Base-by-base conservation (phyloP, 1,140 invertebrate genomes). In the Physella acuta region DNA sequence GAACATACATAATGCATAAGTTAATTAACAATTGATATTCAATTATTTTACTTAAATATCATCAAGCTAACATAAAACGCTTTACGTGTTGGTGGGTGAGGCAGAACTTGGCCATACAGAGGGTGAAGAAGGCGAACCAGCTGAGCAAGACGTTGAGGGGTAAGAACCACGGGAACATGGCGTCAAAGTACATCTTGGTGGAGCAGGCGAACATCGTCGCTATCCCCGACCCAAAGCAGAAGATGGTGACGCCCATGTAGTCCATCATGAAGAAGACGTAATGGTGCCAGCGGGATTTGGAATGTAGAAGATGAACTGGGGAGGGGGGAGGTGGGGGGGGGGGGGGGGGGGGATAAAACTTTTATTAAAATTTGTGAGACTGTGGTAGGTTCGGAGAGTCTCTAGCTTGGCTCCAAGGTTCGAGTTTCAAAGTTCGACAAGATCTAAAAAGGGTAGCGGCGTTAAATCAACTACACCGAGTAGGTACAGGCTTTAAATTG, bases 241-340 rank as follows among this genome's bases (percentile, higher is more conserved):
- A 75, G 11, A 82, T 59, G 20, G 75, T 75, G 24, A 81, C 77
- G 30, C 82, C 82, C 53, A 76, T 76, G 61, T 82, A 84, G 68
- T 84, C 82, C 11, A 79, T 60, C 59, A 81, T 66, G 61, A 79
- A 82, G 34, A 76, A 74, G 11, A 77, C 72, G 70, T 80, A 79
- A 60, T 84, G 82, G 30, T 76, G 62, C 49, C 70, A 53, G n/a
- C 72, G 62, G 0, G 78, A 80, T 55, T 78, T 80, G 34, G 76
- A 75, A 60, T 84, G 81, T 26, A 82, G 62, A 4, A 82, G 71
- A 70, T 84, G 82, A 20, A 78, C 80, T 8, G 67, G 44, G 8
- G 74, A 63, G 4, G 20, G n/a, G 26, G 28, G 33, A 60, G 3
- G 31, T n/a, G n/a, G n/a, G n/a, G n/a, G n/a, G n/a, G n/a, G n/a